Base-by-base conservation (phyloP, 2,113 vertebrate species). In the Geococcyx californianus region DNA sequence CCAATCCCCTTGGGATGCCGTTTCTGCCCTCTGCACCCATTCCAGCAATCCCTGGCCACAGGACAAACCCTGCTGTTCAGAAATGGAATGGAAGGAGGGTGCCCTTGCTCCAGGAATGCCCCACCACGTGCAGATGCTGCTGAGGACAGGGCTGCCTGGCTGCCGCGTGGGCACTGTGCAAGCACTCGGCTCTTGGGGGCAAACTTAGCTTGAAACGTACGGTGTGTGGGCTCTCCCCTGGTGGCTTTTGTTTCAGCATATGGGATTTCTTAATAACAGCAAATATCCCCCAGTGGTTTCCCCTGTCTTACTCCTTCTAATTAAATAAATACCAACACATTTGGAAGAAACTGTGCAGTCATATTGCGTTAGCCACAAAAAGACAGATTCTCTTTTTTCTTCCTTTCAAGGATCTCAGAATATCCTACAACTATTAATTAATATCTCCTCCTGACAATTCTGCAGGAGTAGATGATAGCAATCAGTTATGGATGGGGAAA, bases 251-350 rank as follows among this genome's bases (percentile, higher is more conserved):
- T 52, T 67, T 7, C 76, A 81, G 75, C 72, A 78, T 72, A 67
- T 68, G 90, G 79, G 75, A 74, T 84, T 94, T 84, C 85, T 77
- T 81, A 90, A 67, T 85, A 80, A 44, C 63, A 58, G 55, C 3
- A 20, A 95, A 67, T 72, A 93, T 74, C 60, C 59, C 92, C 82
- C 78, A 29, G 68, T 84, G 94, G 79, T 88, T 93, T 90, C 29
- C 28, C 70, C 24, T 13, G 8, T 49, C 73, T 86, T 51, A 38
- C 55, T 84, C 82, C 79, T 78, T 90, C 85, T 86, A 82, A 95
- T 95, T 86, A 95, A 90, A 91, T 86, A 95, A 96, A 97, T 82
- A 75, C 92, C 94, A 84, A 28, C 76, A 72, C 73, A 72, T 70
- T 94, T 78, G 64, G 64, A 90, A 94, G 79, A 51, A 94, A 26